phyloP scores from a whole-genome alignment of 2,797 vertebrate genomes.

The Rhinella marina region DNA sequence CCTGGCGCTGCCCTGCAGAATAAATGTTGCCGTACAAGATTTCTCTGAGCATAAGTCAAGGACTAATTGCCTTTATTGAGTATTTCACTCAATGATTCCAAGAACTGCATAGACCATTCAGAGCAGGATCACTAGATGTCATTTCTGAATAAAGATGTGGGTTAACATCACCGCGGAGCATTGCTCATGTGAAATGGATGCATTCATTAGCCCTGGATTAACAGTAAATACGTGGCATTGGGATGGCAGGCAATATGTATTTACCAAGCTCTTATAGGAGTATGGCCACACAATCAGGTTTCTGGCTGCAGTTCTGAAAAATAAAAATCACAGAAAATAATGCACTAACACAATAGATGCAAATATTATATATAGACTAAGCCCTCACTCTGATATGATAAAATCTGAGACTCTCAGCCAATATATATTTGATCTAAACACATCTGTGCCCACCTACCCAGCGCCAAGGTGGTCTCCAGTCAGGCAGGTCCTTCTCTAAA shows the following conservation, averaged over 20 bases:
- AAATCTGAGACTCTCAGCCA: no score
- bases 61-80: conserved; percentile 35
- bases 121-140: background rate
- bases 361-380: no score
- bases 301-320: no score
- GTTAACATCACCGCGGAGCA: no score
- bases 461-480: no score
- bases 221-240: background rate
- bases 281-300: background rate
- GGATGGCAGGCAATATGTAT: background rate
- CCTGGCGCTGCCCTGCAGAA: background rate
- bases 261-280: background rate
- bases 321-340: no score
- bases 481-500: no score
- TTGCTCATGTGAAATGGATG: background rate
- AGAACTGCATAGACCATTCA: background rate
- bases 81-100: conserved; percentile 12
- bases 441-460: no score
- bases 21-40: background rate
- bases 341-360: no score
- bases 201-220: background rate
- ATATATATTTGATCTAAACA: no score
- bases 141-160: background rate
- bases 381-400: no score
- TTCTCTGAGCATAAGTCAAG: conserved; percentile 3